A percentile compares a stretch with the other conserved stretches of the same genome.
Evolutionary conservation across 2,797 vertebrate species (phyloP).

Genomic region (Fratercula arctica): DNA sequence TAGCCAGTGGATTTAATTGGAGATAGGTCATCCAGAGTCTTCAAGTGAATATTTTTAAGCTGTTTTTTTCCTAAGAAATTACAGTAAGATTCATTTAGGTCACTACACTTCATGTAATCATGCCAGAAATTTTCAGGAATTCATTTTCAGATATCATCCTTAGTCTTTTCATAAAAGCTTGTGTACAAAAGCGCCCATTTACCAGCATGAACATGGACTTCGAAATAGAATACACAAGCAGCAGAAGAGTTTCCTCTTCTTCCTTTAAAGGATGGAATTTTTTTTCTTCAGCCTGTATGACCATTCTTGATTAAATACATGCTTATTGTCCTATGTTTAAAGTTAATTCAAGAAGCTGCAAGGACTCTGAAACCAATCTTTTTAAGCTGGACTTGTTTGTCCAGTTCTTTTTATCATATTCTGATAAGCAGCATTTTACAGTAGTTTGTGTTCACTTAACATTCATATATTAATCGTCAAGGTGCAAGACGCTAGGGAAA

Average conservation of each 20-base stretch:
- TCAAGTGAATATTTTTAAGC: neutral
- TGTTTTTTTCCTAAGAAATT: neutral
- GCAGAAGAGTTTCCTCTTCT: neutral
- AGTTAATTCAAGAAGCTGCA: neutral
- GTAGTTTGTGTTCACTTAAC: neutral
- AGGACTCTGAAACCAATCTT: neutral
- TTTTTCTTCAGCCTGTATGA: neutral
- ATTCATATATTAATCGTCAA: neutral
- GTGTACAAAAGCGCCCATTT: neutral
- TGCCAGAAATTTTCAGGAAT: neutral
- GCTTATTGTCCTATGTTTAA: neutral
- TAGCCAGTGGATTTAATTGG: neutral
- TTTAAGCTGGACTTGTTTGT: neutral
- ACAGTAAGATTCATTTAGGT: neutral
- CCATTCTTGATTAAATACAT: neutral
- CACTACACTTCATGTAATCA: neutral
- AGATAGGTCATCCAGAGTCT: neutral
- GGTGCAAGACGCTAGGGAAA: neutral
- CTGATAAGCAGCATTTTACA: neutral
- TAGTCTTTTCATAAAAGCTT: neutral
- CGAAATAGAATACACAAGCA: neutral
- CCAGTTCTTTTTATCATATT: neutral
- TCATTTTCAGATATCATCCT: neutral
- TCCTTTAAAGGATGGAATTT: neutral
- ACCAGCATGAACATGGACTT: neutral